Conservation (phyloP, 1,140 invertebrate genomes). For the Drosophila rufa region DNA sequence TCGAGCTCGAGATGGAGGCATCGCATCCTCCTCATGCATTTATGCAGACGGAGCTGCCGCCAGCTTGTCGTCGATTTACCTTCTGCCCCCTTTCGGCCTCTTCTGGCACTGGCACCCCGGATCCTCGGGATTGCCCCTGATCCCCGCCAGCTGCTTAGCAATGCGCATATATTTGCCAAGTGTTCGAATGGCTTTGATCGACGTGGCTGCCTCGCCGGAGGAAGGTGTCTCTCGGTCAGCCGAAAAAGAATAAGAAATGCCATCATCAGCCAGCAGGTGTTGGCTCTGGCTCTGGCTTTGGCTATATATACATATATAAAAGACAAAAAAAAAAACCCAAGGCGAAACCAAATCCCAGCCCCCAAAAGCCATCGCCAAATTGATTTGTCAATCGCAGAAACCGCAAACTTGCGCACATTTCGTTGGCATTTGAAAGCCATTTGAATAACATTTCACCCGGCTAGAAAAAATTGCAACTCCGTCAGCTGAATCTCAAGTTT, state of each 20-base stretch:
- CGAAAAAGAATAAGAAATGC: slow-evolving; percentile 53
- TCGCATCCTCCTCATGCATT: slow-evolving; percentile 69
- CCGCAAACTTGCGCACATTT: slow-evolving; percentile 78
- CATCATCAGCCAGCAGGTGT: slow-evolving; percentile 76
- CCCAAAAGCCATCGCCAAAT: slow-evolving; percentile 70
- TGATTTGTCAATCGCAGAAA: slow-evolving; percentile 79
- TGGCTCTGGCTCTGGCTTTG: slow-evolving; percentile 36
- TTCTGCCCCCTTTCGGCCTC: not conserved
- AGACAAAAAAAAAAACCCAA: slow-evolving; percentile 39
- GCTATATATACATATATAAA: slow-evolving; percentile 1
- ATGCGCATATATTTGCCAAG: slow-evolving; percentile 82
- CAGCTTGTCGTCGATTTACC: slow-evolving; percentile 75
- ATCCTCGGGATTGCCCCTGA: not conserved
- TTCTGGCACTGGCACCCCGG: not conserved
- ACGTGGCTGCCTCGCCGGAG: slow-evolving; percentile 61
- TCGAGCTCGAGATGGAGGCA: slow-evolving; percentile 43
- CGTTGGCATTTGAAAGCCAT: slow-evolving; percentile 79
- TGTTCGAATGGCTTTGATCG: slow-evolving; percentile 77
- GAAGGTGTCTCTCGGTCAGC: slow-evolving; percentile 58
- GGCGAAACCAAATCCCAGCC: slow-evolving; percentile 39
- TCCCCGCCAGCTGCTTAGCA: slow-evolving; percentile 52
- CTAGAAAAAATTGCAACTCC: slow-evolving; percentile 1
- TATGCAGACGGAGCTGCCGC: slow-evolving; percentile 65
- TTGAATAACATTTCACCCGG: slow-evolving; percentile 74
- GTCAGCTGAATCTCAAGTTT: slow-evolving; percentile 34